Evolutionary conservation across 37 sponge, comb jelly and placozoan genomes (phyloP).

Genomic region (Oopsacas minuta): DNA sequence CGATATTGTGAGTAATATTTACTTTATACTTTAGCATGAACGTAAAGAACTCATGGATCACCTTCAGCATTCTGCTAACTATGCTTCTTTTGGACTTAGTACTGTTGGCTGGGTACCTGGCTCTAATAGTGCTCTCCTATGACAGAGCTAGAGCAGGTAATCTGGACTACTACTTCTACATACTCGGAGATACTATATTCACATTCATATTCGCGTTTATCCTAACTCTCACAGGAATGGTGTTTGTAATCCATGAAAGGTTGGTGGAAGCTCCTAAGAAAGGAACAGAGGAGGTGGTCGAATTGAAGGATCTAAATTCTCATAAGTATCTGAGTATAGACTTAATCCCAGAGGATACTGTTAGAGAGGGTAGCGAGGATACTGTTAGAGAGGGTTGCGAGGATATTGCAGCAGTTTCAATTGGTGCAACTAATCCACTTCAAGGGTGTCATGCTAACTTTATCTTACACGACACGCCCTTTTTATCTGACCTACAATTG

Average conservation of each 20-base stretch:
- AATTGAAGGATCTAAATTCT: background rate
- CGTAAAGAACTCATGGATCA: background rate
- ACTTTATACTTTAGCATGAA: too few species aligned
- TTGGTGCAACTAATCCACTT: background rate
- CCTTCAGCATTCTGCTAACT: background rate
- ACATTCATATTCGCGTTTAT: background rate
- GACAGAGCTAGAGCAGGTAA: background rate
- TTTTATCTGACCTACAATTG: background rate
- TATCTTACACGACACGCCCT: background rate
- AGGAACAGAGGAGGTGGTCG: background rate
- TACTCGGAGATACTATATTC: background rate
- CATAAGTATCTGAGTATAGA: background rate
- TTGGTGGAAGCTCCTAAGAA: background rate
- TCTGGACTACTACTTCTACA: background rate
- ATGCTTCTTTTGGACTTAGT: background rate
- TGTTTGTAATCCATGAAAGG: constrained; percentile 12
- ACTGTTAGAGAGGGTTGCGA: too few species aligned
- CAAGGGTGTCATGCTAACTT: background rate
- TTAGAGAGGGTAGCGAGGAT: background rate
- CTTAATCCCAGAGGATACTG: background rate
- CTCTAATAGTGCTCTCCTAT: background rate
- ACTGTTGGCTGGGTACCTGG: background rate
- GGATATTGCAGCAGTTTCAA: too few species aligned
- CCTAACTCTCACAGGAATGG: background rate
- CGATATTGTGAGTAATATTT: too few species aligned